Conservation (phyloP, 2,113 vertebrate species). For the Patagioenas fasciata region DNA sequence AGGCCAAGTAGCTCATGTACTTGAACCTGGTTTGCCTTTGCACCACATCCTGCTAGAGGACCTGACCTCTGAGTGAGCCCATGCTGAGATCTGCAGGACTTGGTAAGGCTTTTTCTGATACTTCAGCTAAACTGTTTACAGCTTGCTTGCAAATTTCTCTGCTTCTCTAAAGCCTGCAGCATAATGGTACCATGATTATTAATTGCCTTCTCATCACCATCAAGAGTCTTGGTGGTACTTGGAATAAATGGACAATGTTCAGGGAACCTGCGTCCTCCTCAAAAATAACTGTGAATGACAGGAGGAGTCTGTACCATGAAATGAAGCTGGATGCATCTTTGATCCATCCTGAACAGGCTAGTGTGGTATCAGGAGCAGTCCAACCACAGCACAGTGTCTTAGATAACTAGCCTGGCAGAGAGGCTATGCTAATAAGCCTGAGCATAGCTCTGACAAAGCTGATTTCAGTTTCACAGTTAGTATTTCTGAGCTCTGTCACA, state of each 20-base stretch:
- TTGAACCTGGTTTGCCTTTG: background rate
- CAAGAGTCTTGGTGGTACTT: background rate
- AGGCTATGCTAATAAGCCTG: background rate
- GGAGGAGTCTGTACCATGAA: background rate
- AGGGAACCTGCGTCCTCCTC: background rate
- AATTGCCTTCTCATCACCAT: background rate
- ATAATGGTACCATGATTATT: background rate
- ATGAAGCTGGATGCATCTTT: background rate
- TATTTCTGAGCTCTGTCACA: background rate
- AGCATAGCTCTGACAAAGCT: background rate
- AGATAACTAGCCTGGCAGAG: background rate
- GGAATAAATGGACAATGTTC: background rate
- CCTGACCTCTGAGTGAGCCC: background rate
- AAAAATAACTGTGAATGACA: background rate
- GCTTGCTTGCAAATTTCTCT: background rate
- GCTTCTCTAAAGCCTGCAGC: background rate
- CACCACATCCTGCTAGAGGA: background rate
- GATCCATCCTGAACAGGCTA: background rate
- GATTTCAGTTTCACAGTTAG: background rate
- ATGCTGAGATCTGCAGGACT: background rate
- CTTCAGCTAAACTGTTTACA: conserved; percentile 18
- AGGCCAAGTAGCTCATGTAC: background rate
- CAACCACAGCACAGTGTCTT: background rate
- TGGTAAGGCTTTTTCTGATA: background rate
- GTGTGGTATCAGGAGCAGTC: background rate